These are phyloP conservation scores for Xestobium rufovillosum DNA, from an alignment of 2,888 invertebrate genomes.

Conservation along the genomic window DNA sequence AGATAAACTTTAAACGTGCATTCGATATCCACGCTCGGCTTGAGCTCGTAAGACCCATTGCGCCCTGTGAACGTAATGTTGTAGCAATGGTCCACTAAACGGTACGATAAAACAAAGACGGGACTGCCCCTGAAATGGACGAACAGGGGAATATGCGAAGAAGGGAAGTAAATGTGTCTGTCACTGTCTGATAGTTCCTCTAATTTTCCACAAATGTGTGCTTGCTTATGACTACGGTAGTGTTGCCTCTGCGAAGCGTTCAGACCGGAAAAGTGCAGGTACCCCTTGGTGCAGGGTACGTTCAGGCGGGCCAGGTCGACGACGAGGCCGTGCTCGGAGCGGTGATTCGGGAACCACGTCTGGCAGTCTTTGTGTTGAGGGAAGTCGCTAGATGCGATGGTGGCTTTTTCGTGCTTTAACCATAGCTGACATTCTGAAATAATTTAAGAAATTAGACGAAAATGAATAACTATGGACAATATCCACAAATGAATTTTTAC, in stretches of 20 bases:
- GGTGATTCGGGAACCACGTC: conserved; percentile 46
- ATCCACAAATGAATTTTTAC: conserved; percentile 1
- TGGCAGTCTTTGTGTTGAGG: conserved; percentile 48
- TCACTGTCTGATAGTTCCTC: conserved; percentile 56
- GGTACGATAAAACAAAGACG: conserved; percentile 59
- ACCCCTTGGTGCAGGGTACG: conserved; percentile 57
- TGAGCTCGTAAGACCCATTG: conserved; percentile 60
- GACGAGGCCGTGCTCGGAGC: conserved; percentile 50
- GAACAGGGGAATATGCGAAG: conserved; percentile 43
- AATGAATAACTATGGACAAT: background rate
- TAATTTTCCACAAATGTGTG: conserved; percentile 59
- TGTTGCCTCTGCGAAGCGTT: conserved; percentile 34
- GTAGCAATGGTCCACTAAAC: conserved; percentile 64
- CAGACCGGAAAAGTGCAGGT: conserved; percentile 50
- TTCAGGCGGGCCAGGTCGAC: conserved; percentile 60
- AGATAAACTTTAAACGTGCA: conserved; percentile 64
- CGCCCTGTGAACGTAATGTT: conserved; percentile 57
- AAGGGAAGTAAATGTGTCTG: conserved; percentile 54
- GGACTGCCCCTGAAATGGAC: conserved; percentile 56
- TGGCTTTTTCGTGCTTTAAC: conserved; percentile 44
- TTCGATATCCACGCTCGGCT: conserved; percentile 50
- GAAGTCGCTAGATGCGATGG: conserved; percentile 49
- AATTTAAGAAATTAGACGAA: conserved; percentile 25
- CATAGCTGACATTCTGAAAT: conserved; percentile 56
- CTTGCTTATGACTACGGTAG: conserved; percentile 33